These are phyloP conservation scores for Podocnemis expansa DNA, from an alignment of 2,113 vertebrate species.

Conservation along the genomic window DNA sequence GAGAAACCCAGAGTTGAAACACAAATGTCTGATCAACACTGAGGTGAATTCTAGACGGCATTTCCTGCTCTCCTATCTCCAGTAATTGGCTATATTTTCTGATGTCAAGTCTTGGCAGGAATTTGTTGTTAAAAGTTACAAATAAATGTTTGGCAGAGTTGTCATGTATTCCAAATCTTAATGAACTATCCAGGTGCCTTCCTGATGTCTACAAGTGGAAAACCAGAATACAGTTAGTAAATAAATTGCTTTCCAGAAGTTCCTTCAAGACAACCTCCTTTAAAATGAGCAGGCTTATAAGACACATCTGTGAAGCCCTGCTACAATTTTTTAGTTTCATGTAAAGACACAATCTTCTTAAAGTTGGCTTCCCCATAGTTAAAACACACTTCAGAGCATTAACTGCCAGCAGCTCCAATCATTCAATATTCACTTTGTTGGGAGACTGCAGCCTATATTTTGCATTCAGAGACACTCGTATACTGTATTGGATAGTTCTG, in stretches of 20 bases:
- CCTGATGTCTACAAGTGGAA: neutral
- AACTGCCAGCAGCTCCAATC: neutral
- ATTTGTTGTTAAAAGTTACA: neutral
- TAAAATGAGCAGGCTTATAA: conserved; percentile 1
- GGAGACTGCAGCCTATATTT: neutral
- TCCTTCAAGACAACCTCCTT: neutral
- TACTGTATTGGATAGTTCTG: accelerated
- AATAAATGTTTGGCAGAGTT: conserved; percentile 8
- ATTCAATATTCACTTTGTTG: neutral
- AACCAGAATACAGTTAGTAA: neutral
- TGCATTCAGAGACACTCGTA: neutral
- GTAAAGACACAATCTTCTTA: neutral
- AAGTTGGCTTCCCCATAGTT: neutral
- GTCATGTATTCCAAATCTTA: neutral
- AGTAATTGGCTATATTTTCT: neutral
- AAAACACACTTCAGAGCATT: conserved; percentile 3
- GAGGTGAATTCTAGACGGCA: neutral
- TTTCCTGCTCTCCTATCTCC: conserved; percentile 16
- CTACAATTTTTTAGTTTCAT: conserved; percentile 6
- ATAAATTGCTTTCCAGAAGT: conserved; percentile 25
- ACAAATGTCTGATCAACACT: neutral
- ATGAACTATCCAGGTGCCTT: neutral
- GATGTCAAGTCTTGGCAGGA: conserved; percentile 33
- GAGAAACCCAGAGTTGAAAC: accelerated
- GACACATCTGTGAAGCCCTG: neutral